phyloP scores from a whole-genome alignment of 2,113 vertebrate genomes.

The Varanus salvator region DNA sequence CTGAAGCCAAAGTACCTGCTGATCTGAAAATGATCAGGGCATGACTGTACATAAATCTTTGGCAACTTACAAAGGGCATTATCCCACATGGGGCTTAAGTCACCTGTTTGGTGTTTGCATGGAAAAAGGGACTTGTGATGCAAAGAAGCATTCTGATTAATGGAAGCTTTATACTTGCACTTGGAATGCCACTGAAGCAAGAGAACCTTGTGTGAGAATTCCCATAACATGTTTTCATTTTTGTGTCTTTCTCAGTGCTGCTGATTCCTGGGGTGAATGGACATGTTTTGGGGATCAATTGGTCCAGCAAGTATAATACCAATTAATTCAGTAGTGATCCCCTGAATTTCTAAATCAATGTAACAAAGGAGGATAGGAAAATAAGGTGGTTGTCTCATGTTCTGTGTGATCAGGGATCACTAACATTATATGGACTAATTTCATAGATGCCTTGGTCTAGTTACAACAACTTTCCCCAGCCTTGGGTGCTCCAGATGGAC shows the following conservation, averaged over 20 bases:
- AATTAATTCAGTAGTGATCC: constrained; percentile 17
- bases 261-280: too few relatives aligned
- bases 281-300: neutral
- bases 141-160: neutral
- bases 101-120: neutral
- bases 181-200: neutral
- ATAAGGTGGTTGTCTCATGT: neutral
- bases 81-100: neutral
- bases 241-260: neutral
- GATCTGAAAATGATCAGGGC: constrained; percentile 11
- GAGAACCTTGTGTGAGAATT: neutral
- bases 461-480: too few relatives aligned
- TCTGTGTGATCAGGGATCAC: neutral
- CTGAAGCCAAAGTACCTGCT: neutral
- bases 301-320: neutral
- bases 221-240: neutral
- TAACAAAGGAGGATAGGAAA: neutral
- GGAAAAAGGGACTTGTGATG: neutral
- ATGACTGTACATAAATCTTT: neutral
- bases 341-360: neutral
- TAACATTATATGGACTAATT: neutral
- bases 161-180: neutral
- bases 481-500: too few relatives aligned
- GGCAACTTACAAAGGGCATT: neutral
- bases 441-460: too few relatives aligned